A percentile compares a stretch with the other conserved stretches of the same genome.
Conservation (phyloP, 2,888 invertebrate genomes). For the Hydrotaea diabolus region DNA sequence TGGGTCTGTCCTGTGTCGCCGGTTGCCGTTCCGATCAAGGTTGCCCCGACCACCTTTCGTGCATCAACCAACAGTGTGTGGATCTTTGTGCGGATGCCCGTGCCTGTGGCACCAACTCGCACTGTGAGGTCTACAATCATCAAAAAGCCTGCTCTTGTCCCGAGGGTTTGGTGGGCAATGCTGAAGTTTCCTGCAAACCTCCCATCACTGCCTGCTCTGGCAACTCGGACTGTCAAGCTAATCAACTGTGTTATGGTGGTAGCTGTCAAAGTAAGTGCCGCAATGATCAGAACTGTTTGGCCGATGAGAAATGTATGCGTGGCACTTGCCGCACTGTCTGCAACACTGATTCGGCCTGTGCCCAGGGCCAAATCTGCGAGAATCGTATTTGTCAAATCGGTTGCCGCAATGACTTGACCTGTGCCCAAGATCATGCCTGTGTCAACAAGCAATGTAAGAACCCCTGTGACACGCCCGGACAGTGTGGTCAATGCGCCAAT, state of each 20-base stretch:
- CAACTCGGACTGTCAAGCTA: slow-evolving; percentile 86
- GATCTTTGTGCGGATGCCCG: slow-evolving; percentile 89
- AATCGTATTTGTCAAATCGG: slow-evolving; percentile 92
- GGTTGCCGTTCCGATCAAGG: slow-evolving; percentile 92
- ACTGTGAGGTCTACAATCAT: slow-evolving; percentile 87
- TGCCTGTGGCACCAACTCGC: slow-evolving; percentile 91
- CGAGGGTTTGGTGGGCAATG: slow-evolving; percentile 87
- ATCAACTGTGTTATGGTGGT: slow-evolving; percentile 89
- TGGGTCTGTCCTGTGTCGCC: slow-evolving; percentile 88
- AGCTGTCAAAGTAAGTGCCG: slow-evolving; percentile 89
- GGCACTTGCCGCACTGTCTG: slow-evolving; percentile 92
- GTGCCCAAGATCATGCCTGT: slow-evolving; percentile 89
- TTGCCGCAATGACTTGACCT: slow-evolving; percentile 91
- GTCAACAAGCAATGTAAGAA: slow-evolving; percentile 90
- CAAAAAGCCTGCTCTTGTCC: slow-evolving; percentile 89
- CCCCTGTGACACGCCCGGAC: slow-evolving; percentile 87
- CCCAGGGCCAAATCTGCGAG: slow-evolving; percentile 91
- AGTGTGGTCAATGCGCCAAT: slow-evolving; percentile 91
- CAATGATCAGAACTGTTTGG: slow-evolving; percentile 90
- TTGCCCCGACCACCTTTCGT: slow-evolving; percentile 87
- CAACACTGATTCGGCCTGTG: slow-evolving; percentile 91
- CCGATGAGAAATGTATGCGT: slow-evolving; percentile 92
- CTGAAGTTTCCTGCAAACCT: slow-evolving; percentile 87
- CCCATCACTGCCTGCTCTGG: slow-evolving; percentile 84
- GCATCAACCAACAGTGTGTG: slow-evolving; percentile 89